Evolutionary conservation across 2,888 invertebrate genomes (phyloP).

Genomic region (Eupithecia exiguata): DNA sequence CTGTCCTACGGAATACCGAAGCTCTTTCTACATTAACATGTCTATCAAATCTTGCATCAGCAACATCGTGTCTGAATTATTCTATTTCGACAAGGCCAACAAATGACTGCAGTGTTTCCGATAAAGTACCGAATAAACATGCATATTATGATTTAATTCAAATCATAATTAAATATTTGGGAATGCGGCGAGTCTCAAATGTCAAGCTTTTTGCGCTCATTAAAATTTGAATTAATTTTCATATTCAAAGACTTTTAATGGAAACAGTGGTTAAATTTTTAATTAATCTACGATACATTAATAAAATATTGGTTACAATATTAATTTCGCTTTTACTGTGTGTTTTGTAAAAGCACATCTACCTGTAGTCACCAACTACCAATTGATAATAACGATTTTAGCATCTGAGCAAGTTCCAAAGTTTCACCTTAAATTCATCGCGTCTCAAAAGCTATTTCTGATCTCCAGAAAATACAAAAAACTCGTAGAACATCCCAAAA

Average conservation of each 20-base stretch:
- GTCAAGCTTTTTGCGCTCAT: slow-evolving; percentile 35
- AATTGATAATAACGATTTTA: no score
- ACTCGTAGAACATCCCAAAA: neutral
- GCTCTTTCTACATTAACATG: no score
- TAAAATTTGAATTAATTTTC: slow-evolving; percentile 15
- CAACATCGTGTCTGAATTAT: no score
- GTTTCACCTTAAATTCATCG: neutral
- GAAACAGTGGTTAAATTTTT: slow-evolving; percentile 20
- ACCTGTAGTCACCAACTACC: neutral
- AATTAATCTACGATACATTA: slow-evolving; percentile 12
- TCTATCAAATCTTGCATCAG: no score
- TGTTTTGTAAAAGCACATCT: neutral
- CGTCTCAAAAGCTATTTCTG: neutral
- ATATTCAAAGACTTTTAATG: slow-evolving; percentile 25
- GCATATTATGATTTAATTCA: neutral
- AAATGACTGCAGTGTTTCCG: no score
- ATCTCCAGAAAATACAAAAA: neutral
- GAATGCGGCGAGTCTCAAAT: slow-evolving; percentile 27
- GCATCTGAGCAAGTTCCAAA: neutral
- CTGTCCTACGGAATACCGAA: no score
- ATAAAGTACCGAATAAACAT: no score
- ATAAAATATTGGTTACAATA: slow-evolving; percentile 15
- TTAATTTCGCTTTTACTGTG: neutral
- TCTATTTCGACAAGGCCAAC: neutral
- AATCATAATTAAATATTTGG: neutral